Evolutionary conservation across 2,888 invertebrate species (phyloP), one percentile per base, ranked within the genome.

Genomic region (Morpho helenor): DNA sequence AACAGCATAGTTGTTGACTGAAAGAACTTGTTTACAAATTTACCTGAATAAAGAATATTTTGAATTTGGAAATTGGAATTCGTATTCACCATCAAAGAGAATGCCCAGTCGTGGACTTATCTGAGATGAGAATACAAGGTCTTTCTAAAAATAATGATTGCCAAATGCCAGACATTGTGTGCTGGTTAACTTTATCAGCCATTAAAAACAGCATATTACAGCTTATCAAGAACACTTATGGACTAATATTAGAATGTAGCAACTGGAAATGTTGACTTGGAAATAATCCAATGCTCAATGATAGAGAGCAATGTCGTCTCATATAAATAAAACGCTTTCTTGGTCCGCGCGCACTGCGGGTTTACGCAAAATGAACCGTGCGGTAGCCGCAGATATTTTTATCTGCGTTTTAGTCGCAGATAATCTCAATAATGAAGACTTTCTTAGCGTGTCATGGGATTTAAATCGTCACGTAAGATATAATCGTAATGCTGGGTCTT

Each of bases 311-410:
- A 57, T 57, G 60, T 61, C 60, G 44, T 45, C 39, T 39, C 42
- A 40, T 61, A 61, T 54, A 54, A 61, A 61, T 61, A 60, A 57
- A 61, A 49, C 49, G 52, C 56, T 60, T 52, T 48, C 60, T 55
- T 22, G 8, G 40, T 31, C 46, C 9, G 8, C 23, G 31, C 55
- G 56, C 55, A 52, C 52, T 53, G 31, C 41, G 39, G 58, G 40
- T 42, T 42, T 40, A 43, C 40, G 44, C 46, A 40, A 51, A 51
- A 51, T 31, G 8, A 31, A 48, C 39, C 31, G 22, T 8, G 7
- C 7, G 16, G n/a, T 46, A 7, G 7, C n/a, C 1, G 31, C 31
- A 31, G 31, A 31, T 31, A 31, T 31, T 5, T 31, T 31, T 31
- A 31, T 31, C 31, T 31, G 31, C 31, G 31, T 31, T 31, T 31